Conservation (phyloP, 2,797 vertebrate species). For the Tympanoctomys barrerae region DNA sequence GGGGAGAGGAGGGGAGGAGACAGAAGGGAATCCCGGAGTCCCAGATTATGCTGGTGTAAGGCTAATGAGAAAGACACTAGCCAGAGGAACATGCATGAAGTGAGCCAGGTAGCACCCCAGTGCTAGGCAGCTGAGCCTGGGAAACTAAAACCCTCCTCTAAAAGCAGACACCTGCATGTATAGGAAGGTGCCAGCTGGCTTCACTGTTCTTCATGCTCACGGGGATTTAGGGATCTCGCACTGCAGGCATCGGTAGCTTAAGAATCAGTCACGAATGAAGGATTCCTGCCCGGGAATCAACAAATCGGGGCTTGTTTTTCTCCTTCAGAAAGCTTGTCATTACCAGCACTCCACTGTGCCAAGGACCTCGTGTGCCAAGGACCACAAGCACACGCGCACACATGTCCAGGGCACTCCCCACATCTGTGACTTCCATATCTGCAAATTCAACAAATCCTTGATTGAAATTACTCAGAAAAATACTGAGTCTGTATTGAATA, state of each 20-base stretch:
- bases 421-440: neutral
- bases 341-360: neutral
- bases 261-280: neutral
- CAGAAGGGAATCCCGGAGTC: neutral
- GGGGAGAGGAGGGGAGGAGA: neutral
- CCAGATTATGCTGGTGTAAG: neutral
- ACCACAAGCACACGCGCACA: neutral
- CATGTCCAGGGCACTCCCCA: neutral
- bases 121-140: neutral
- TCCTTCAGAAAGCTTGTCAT: slow-evolving; percentile 39
- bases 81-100: neutral
- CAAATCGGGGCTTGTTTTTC: neutral
- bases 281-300: neutral
- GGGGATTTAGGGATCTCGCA: neutral
- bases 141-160: neutral
- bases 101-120: neutral
- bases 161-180: neutral
- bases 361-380: neutral
- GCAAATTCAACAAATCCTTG: neutral
- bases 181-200: neutral
- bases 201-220: neutral
- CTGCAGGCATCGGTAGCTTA: neutral
- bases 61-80: neutral
- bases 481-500: neutral
- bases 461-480: neutral